phyloP scores from a whole-genome alignment of 2,888 invertebrate genomes.

The Spilarctia lutea region DNA sequence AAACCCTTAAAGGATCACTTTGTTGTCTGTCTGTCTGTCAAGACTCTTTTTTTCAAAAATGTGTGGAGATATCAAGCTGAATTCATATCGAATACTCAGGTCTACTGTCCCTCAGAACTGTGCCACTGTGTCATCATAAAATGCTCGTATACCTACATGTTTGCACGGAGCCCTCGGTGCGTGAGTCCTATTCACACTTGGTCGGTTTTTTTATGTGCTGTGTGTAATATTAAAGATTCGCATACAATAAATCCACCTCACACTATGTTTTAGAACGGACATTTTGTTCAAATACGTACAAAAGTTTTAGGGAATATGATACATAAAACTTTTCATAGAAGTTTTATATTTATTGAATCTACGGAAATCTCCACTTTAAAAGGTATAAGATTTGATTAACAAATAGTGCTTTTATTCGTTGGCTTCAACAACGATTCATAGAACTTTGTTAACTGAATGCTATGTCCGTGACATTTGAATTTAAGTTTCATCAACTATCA shows the following conservation, averaged over 20 bases:
- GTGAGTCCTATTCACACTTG: no score
- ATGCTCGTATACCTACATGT: no score
- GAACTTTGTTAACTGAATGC: neutral
- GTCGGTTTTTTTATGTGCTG: no score
- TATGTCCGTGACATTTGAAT: neutral
- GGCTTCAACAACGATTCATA: neutral
- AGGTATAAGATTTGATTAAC: neutral
- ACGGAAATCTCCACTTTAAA: neutral
- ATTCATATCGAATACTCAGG: no score
- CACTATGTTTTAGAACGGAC: neutral
- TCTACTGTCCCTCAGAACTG: no score
- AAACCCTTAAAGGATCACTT: no score
- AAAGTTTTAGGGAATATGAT: neutral
- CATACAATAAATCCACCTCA: neutral
- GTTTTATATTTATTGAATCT: neutral
- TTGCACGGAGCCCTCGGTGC: no score
- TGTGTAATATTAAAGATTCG: neutral
- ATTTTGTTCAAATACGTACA: neutral
- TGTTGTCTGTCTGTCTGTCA: no score
- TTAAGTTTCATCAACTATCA: neutral
- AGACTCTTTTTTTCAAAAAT: no score
- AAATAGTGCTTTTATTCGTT: neutral
- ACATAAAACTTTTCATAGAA: neutral
- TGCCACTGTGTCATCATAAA: no score
- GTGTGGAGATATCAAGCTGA: no score